Base-by-base conservation (phyloP, 2,113 vertebrate species). In the Emydocephalus ijimae region DNA sequence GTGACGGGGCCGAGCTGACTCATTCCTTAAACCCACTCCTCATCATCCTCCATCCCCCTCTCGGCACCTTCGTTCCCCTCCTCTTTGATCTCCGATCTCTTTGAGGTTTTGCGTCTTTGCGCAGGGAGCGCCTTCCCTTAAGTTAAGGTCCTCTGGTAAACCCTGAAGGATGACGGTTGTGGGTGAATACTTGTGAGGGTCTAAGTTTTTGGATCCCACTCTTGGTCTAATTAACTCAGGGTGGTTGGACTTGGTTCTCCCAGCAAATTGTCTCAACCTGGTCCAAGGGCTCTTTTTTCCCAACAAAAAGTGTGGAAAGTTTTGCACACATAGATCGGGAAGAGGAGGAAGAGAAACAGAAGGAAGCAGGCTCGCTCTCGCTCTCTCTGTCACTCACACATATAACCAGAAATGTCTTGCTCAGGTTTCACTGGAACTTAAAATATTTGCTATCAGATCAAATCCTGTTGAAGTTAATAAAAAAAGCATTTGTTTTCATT, bases 1-100 rank as follows among this genome's bases (percentile, higher is more conserved):
- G 95, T 95, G 97, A 98, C 98, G 95, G 95, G 96, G 95, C 94
- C 96, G 97, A 97, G 95, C 95, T 92, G 96, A 96, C 97, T 96
- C 95, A 90, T 95, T 55, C 88, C 39, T 61, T 26, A 64, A 89
- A 57, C 92, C 92, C 89, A 90, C 89, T 91, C 92, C 92, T 86
- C 89, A 87, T 85, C 2, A 34, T 56, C 89, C 92, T 56, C 55
- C 89, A 52, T 14, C 88, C 92, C 89, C 4, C 18, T 48, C 92
- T 48, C 92, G 64, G 52, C 88, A 54, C 43, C 88, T 52, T 61
- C 55, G 2, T 23, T n/a, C 59, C 87, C 54, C 5, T 11, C 34
- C 87, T 24, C 43, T 20, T 3, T 3, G 34, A 21, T 24, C 54
- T 18, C 29, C 15, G 45, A 50, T 5, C 45, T 20, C 59, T n/a